Conservation (phyloP, 2,113 vertebrate species). For the Planiliza haematocheilus region DNA sequence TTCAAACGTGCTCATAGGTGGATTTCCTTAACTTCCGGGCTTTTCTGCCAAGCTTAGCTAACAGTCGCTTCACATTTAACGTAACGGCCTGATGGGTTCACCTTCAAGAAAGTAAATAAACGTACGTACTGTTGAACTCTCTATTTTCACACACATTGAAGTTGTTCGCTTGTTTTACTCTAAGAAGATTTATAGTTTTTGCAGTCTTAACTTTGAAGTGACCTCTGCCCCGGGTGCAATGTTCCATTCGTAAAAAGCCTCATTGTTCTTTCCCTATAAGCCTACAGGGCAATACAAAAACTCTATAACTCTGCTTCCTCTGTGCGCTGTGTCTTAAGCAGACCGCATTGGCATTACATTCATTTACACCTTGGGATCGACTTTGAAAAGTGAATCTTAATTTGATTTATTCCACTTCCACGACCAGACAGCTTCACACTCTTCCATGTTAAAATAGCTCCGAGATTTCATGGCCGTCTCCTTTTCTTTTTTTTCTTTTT, state of each 20-base stretch:
- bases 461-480: slow-evolving; percentile 17
- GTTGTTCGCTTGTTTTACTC: slow-evolving; percentile 9
- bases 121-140: too few relatives aligned
- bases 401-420: slow-evolving; percentile 62
- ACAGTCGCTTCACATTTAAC: too few relatives aligned
- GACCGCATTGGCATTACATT: slow-evolving; percentile 36
- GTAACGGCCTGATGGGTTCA: too few relatives aligned
- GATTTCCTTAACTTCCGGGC: too few relatives aligned
- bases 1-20: too few relatives aligned
- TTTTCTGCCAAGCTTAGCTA: too few relatives aligned
- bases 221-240: slow-evolving; percentile 33
- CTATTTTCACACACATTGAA: too few relatives aligned
- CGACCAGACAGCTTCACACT: slow-evolving; percentile 38
- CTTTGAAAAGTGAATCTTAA: slow-evolving; percentile 63
- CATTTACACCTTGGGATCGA: slow-evolving; percentile 58
- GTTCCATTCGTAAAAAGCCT: slow-evolving; percentile 23
- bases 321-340: slow-evolving; percentile 53
- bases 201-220: slow-evolving; percentile 29
- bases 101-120: too few relatives aligned
- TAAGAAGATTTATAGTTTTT: background rate
- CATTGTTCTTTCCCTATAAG: slow-evolving; percentile 19
- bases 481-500: background rate
- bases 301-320: slow-evolving; percentile 15
- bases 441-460: slow-evolving; percentile 23
- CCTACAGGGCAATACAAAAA: slow-evolving; percentile 34